A percentile compares a stretch with the other conserved stretches of the same genome.
phyloP scores from a whole-genome alignment of 2,888 invertebrate species.

The Tinea trinotella region DNA sequence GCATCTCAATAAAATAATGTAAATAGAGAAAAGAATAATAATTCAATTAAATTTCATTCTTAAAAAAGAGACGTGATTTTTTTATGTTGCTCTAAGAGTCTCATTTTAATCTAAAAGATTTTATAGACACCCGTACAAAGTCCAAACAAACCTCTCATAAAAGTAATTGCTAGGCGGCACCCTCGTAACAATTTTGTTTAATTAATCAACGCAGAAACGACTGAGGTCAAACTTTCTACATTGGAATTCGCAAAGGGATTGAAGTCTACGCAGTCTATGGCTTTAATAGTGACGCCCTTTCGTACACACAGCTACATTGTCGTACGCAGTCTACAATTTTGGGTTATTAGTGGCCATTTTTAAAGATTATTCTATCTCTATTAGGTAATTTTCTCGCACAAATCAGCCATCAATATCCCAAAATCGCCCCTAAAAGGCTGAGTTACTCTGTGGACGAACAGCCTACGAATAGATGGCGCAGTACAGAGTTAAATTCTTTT shows the following conservation, averaged over 20 bases:
- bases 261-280: background rate
- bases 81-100: background rate
- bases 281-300: background rate
- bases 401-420: no score
- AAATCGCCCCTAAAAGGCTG: no score
- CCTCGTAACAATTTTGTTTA: conserved; percentile 28
- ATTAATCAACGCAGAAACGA: conserved; percentile 25
- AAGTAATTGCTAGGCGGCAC: conserved; percentile 26
- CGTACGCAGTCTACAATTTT: no score
- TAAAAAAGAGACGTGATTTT: no score
- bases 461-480: background rate
- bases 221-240: conserved; percentile 16
- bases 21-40: no score
- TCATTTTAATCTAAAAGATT: conserved; percentile 4
- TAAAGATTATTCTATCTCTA: no score
- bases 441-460: no score
- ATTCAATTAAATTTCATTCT: no score
- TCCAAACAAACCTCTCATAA: conserved; percentile 22
- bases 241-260: conserved; percentile 14
- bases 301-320: no score
- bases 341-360: no score
- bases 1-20: no score
- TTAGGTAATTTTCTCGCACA: no score
- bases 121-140: conserved; percentile 7
- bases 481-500: background rate